Evolutionary conservation across 1,140 invertebrate genomes (phyloP).

Genomic region (Leguminivora glycinivorella): DNA sequence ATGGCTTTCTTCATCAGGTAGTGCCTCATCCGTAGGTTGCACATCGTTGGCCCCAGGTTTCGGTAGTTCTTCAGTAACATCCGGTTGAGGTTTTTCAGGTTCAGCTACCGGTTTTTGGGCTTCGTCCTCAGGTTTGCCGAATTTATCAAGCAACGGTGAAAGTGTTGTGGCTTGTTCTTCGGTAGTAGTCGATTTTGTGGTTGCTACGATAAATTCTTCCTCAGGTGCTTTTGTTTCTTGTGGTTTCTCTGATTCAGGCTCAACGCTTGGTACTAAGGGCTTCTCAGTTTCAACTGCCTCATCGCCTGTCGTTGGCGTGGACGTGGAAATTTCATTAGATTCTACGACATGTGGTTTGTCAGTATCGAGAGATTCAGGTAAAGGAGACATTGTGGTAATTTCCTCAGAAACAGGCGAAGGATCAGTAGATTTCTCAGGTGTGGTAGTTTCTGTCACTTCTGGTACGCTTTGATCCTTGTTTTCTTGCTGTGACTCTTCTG

Average conservation of each 20-base stretch:
- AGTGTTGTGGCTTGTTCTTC: conserved; percentile 45
- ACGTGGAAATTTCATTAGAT: conserved; percentile 18
- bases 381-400: background rate
- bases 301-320: background rate
- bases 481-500: background rate
- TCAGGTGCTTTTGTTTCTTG: conserved; percentile 45
- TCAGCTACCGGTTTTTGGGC: conserved; percentile 39
- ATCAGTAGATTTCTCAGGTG: background rate
- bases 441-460: background rate
- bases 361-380: background rate
- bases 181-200: conserved; percentile 48
- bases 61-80: conserved; percentile 42
- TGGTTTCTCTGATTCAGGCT: conserved; percentile 34
- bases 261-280: background rate
- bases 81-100: conserved; percentile 54
- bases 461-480: background rate
- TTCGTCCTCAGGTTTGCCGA: conserved; percentile 48
- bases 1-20: conserved; percentile 59
- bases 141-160: conserved; percentile 43
- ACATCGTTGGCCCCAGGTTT: conserved; percentile 53
- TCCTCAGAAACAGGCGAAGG: conserved; percentile 1
- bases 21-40: conserved; percentile 57
- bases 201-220: conserved; percentile 45
- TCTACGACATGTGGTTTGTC: background rate
- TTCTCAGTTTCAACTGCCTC: conserved; percentile 28